These are phyloP conservation scores for Carlito syrichta DNA, from an alignment of 2,113 vertebrate species.

Conservation along the genomic window DNA sequence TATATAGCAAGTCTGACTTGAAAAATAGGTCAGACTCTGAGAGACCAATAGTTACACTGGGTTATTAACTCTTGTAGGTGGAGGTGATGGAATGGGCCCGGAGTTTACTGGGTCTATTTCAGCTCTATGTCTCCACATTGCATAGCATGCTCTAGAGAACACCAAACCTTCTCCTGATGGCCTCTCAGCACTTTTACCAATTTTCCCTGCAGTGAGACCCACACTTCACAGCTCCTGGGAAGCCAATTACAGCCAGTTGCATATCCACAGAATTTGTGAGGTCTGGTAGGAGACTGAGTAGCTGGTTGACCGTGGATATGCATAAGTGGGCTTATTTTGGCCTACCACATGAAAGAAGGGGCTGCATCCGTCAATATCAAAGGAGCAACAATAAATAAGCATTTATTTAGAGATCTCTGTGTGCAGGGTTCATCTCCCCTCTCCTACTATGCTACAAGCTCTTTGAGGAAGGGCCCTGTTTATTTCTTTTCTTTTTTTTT, in stretches of 20 bases:
- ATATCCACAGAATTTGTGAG: too few species aligned
- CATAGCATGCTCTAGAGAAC: rapidly evolving
- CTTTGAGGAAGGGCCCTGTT: rapidly evolving
- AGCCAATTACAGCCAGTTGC: background rate
- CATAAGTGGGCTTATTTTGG: background rate
- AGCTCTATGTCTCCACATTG: rapidly evolving
- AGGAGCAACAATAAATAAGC: too few species aligned
- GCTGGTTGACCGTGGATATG: background rate
- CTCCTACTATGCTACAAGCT: rapidly evolving
- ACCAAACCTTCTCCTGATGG: background rate
- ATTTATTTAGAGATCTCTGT: background rate
- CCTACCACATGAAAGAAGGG: background rate
- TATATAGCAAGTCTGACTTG: too few species aligned
- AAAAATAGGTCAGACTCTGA: background rate
- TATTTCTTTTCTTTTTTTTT: too few species aligned
- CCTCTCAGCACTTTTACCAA: background rate
- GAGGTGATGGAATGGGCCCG: rapidly evolving
- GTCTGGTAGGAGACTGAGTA: rapidly evolving
- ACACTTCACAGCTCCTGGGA: background rate
- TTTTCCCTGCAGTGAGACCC: background rate
- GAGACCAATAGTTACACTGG: rapidly evolving
- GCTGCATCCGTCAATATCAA: background rate
- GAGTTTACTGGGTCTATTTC: rapidly evolving
- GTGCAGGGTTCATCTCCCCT: background rate
- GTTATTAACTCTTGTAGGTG: background rate